Evolutionary conservation across 2,113 vertebrate genomes (phyloP), one percentile per base, ranked within the genome.

Genomic region (Megatriorchis doriae): DNA sequence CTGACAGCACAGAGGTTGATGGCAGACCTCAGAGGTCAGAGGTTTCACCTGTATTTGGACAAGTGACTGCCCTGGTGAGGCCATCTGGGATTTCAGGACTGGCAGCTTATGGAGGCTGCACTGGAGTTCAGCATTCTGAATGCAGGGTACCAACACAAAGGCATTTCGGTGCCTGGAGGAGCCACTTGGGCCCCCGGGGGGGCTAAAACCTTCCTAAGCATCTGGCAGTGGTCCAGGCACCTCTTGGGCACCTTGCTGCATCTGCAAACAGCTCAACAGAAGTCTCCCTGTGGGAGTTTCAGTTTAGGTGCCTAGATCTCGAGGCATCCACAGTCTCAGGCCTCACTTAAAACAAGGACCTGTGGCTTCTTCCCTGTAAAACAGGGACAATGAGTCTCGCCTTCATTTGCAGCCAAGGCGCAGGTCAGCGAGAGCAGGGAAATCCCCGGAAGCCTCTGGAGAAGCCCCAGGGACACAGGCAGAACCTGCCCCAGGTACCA

Each of bases 401-500:
- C 43, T 86, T 65, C 45, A 7, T 58, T 77, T 71, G 62, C 42
- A 67, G 58, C 66, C 25, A 8, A 58, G 29, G 25, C 26, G 11
- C 36, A 63, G 59, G 52, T 61, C 70, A 42, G 38, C 11, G 68
- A 72, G 79, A 53, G n/a, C 38, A 32, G 11, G 26, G 58, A 52
- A 75, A 47, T 71, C 31, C 67, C 34, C 20, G 56, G 43, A 68
- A 87, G 25, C 26, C 42, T 36, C 66, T 38, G 70, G 38, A 67
- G 70, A 55, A 72, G 52, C 40, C 45, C 58, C 63, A 56, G 48
- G 62, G 56, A 31, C 7, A 13, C 38, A 45, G 81, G 47, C 32
- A 81, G 79, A 68, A 17, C 26, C n/a, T 59, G 18, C 23, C 38
- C 55, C 0, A 0, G n/a, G 25, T 32, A 45, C 52, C 2, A 2